Conservation (phyloP, 37 sponge, comb jelly and placozoan species). For the Tethya wilhelma region DNA sequence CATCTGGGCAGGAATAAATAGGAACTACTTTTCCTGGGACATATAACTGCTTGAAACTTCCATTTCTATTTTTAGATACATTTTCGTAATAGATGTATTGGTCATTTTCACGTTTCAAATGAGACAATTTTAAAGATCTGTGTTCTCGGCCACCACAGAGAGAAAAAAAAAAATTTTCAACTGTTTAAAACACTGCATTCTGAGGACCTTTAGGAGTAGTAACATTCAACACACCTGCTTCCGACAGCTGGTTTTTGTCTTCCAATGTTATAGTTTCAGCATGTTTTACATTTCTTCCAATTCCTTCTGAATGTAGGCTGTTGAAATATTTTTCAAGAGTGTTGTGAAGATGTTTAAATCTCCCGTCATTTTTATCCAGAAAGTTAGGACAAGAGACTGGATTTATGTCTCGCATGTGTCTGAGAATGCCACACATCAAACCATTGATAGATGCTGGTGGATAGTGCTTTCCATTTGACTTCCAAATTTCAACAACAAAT, state of each 20-base stretch:
- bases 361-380: neutral
- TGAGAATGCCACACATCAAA: neutral
- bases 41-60: slow-evolving; percentile 3
- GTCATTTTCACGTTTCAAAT: neutral
- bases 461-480: slow-evolving; percentile 11
- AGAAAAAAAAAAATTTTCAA: slow-evolving; percentile 2
- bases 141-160: neutral
- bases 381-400: slow-evolving; percentile 1
- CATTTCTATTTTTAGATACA: slow-evolving; percentile 18
- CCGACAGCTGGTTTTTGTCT: slow-evolving; percentile 1
- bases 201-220: neutral
- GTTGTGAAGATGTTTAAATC: neutral
- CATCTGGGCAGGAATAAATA: neutral
- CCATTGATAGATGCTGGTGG: neutral
- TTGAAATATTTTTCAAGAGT: neutral
- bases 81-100: slow-evolving; percentile 8
- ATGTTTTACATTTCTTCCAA: slow-evolving; percentile 1
- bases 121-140: slow-evolving; percentile 1
- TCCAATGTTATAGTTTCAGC: neutral
- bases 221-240: neutral
- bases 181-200: neutral
- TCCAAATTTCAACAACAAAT: slow-evolving; percentile 1
- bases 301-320: neutral
- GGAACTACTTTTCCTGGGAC: neutral
- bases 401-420: neutral